A percentile compares a stretch with the other conserved stretches of the same genome.
Conservation (phyloP, 2,888 invertebrate genomes). For the Polydrusus tereticollis region DNA sequence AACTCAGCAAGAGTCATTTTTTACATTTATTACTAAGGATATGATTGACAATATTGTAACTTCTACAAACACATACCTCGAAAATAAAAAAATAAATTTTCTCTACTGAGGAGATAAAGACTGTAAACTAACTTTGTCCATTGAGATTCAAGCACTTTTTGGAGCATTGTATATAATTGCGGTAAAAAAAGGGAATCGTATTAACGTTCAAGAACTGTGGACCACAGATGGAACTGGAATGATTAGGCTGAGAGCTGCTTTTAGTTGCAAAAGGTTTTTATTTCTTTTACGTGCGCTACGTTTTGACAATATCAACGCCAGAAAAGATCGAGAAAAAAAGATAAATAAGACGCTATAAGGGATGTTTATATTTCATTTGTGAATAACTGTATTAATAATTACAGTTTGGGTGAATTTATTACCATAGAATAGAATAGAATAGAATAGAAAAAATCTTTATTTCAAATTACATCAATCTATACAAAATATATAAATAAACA, state of each 20-base stretch:
- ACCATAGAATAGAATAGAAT: too few relatives aligned
- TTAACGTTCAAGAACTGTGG: neutral
- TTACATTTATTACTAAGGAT: neutral
- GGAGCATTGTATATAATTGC: neutral
- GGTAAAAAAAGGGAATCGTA: neutral
- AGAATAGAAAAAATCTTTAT: too few relatives aligned
- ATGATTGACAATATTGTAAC: neutral
- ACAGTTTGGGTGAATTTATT: constrained; percentile 23
- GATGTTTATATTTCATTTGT: neutral
- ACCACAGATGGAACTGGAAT: neutral
- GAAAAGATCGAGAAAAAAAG: neutral
- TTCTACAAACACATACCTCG: neutral
- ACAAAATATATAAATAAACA: too few relatives aligned
- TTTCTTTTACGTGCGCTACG: neutral
- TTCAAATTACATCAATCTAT: too few relatives aligned
- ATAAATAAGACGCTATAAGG: constrained; percentile 6
- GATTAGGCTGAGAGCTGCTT: neutral
- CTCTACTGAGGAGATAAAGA: neutral
- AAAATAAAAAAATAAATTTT: neutral
- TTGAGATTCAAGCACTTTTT: neutral
- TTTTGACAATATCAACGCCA: neutral
- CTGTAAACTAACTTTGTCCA: neutral
- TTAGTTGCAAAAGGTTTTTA: too few relatives aligned
- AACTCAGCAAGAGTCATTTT: neutral
- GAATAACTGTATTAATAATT: neutral